Evolutionary conservation across 2,113 vertebrate genomes (phyloP).

Genomic region (Steatornis caripensis): DNA sequence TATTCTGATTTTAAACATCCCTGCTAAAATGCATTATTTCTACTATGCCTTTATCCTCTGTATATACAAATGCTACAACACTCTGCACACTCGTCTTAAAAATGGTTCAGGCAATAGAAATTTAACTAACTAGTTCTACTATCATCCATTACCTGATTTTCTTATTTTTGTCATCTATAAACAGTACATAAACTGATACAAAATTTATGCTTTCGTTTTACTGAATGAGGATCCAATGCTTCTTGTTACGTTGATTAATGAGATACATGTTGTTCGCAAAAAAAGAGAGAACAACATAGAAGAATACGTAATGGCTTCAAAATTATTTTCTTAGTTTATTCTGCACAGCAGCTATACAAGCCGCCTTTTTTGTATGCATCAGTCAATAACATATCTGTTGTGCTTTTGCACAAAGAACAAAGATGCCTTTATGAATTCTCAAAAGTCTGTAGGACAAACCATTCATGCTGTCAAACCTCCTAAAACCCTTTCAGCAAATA

Average conservation of each 20-base stretch:
- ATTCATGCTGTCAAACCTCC: constrained; percentile 81
- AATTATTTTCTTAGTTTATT: constrained; percentile 76
- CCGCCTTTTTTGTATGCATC: constrained; percentile 42
- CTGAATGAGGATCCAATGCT: constrained; percentile 6
- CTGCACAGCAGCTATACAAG: constrained; percentile 64
- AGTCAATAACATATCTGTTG: constrained; percentile 85
- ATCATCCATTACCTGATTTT: not conserved
- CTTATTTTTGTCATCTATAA: not conserved
- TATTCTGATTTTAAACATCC: not conserved
- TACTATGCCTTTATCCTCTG: not conserved
- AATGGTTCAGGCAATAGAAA: not conserved
- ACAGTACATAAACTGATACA: not conserved
- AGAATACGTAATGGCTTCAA: constrained; percentile 44
- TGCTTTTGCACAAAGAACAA: constrained; percentile 87
- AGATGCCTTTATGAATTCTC: constrained; percentile 85
- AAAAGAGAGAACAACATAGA: constrained; percentile 14
- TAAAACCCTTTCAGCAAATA: constrained; percentile 83
- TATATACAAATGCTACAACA: not conserved
- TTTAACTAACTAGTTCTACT: not conserved
- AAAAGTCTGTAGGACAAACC: constrained; percentile 76
- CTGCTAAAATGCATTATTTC: not conserved
- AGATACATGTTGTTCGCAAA: not conserved
- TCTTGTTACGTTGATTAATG: not conserved
- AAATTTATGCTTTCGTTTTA: constrained; percentile 30
- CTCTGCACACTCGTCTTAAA: not conserved